Evolutionary conservation across 2,888 invertebrate genomes (phyloP), one percentile per base, ranked within the genome.

Genomic region (Phasia obesa): DNA sequence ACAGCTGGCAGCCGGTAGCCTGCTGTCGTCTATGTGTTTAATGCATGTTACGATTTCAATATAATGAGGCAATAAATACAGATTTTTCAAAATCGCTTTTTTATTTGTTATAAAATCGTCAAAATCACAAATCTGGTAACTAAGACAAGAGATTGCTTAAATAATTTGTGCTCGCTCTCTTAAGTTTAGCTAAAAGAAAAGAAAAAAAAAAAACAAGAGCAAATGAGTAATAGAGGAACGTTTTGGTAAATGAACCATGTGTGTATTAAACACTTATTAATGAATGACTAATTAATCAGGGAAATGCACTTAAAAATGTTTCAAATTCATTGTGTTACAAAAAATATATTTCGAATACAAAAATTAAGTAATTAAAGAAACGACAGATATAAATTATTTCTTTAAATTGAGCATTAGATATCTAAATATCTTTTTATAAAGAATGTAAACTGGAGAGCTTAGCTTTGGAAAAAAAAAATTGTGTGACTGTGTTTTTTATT

Each of bases 231-330:
- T 47, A 35, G 42, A 35, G 82, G 78, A 82, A 82, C 47, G 59
- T 19, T 38, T 13, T 74, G 82, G 74, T 17, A 82, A 62, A 15
- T 73, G 74, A 74, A 74, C 57, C 69, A 74, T n/a, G 49, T 21
- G 59, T 44, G 57, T 55, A 65, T 17, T 47, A n/a, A 47, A 25
- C 25, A 31, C 42, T 65, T 60, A 51, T 49, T 55, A 76, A 70
- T 60, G 71, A 76, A 76, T 81, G 59, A 62, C 65, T 71, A 81
- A 78, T 78, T 78, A 69, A 75, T 53, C 49, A 65, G 38, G 62
- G 49, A 57, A 70, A 65, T 13, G 13, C 35, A n/a, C 17, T 35
- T 25, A n/a, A n/a, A 47, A n/a, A 35, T 17, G 25, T 57, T 65
- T 35, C 21, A 65, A 47, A 44, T 9, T 38, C 7, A 31, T 17